Percentiles rank a stretch among this genome's conserved stretches.
Evolutionary conservation across 2,888 invertebrate genomes (phyloP).

Genomic region (Eilema sororculum): DNA sequence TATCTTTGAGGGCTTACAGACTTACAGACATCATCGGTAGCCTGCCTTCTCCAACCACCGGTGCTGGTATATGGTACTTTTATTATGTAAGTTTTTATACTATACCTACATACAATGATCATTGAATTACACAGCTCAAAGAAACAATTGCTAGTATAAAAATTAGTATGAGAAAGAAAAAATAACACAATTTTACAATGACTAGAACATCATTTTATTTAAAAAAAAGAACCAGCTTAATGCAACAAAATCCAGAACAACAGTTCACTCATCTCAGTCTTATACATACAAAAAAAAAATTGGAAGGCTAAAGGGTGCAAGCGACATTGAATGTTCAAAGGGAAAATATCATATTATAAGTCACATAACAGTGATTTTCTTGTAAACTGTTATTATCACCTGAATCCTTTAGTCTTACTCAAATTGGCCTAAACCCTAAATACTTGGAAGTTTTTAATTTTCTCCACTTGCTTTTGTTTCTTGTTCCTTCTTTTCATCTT

Average conservation of each 20-base stretch:
- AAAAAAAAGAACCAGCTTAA: not conserved
- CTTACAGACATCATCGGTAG: too few relatives aligned
- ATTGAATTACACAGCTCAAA: too few relatives aligned
- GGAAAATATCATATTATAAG: not conserved
- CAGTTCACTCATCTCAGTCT: too few relatives aligned
- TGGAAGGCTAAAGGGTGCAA: not conserved
- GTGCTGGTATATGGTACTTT: too few relatives aligned
- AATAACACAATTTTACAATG: not conserved
- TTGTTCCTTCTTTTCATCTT: not conserved
- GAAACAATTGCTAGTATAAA: too few relatives aligned
- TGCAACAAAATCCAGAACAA: not conserved
- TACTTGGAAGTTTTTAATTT: not conserved
- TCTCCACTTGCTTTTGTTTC: not conserved
- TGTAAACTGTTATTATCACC: not conserved
- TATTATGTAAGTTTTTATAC: too few relatives aligned
- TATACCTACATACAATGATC: too few relatives aligned
- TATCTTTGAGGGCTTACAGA: too few relatives aligned
- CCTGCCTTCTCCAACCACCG: too few relatives aligned
- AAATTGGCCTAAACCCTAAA: not conserved
- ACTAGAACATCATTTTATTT: not conserved
- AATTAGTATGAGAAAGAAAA: too few relatives aligned
- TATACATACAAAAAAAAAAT: not conserved
- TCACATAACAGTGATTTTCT: not conserved
- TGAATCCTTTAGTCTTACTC: not conserved
- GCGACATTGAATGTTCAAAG: not conserved